A percentile compares a stretch with the other conserved stretches of the same genome.
phyloP scores from a whole-genome alignment of 64 coral and sea anemone genomes.

The Astreopora myriophthalma region DNA sequence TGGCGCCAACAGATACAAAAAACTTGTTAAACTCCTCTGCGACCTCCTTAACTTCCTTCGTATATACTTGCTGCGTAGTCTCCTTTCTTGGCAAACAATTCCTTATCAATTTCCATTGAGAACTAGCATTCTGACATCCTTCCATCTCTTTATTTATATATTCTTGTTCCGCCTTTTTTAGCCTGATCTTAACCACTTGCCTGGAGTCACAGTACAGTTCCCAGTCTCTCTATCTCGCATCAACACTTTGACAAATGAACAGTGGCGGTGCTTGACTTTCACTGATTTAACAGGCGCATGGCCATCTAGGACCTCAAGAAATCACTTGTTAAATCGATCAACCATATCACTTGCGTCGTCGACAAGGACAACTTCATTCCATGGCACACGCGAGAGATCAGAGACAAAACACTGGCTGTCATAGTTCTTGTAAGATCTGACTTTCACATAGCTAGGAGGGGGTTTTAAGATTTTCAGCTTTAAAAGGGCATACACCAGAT shows the following conservation, averaged over 20 bases:
- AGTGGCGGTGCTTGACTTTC: background rate
- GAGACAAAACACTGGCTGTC: background rate
- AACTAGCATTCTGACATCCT: too few species aligned
- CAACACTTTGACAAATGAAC: constrained; percentile 29
- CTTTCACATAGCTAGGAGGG: background rate
- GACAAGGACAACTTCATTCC: background rate
- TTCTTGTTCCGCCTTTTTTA: too few species aligned
- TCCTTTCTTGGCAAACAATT: too few species aligned
- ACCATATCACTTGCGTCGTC: constrained; percentile 35
- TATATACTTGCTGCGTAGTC: too few species aligned
- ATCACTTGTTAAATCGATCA: constrained; percentile 23
- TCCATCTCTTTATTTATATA: too few species aligned
- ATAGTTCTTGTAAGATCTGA: constrained; percentile 53
- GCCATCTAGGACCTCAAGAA: constrained; percentile 39
- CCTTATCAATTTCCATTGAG: too few species aligned
- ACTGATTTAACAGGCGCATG: constrained; percentile 53
- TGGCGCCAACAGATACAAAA: background rate
- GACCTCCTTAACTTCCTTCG: too few species aligned
- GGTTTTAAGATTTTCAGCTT: constrained; percentile 29
- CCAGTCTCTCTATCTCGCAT: constrained; percentile 30
- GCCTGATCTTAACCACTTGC: too few species aligned
- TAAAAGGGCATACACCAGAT: constrained; percentile 19
- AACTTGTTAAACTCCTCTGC: background rate
- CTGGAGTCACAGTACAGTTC: too few species aligned
- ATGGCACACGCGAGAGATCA: constrained; percentile 36